These are phyloP conservation scores for Saccopteryx bilineata DNA, from an alignment of 2,113 vertebrate species.

Conservation along the genomic window DNA sequence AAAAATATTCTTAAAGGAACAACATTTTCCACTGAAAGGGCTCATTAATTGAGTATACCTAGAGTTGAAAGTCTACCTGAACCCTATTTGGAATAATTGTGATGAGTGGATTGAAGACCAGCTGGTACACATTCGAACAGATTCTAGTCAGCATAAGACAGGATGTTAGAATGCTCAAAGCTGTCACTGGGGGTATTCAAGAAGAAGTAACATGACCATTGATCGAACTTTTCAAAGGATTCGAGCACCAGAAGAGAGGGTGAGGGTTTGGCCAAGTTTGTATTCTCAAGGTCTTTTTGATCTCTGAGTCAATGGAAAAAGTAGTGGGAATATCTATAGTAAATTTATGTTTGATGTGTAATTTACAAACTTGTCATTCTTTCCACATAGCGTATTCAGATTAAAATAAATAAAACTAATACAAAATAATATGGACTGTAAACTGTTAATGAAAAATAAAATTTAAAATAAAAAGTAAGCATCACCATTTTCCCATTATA, in stretches of 20 bases:
- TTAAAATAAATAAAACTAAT: background rate
- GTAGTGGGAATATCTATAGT: background rate
- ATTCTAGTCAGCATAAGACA: background rate
- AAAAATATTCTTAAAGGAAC: constrained; percentile 10
- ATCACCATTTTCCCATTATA: background rate
- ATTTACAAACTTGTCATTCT: background rate
- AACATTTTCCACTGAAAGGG: background rate
- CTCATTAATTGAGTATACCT: background rate
- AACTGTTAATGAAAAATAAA: background rate
- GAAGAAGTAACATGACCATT: background rate
- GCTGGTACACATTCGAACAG: background rate
- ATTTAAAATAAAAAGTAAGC: background rate
- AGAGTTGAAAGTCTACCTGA: background rate
- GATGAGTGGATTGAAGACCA: background rate
- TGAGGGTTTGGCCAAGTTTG: background rate
- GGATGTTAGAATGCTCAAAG: background rate
- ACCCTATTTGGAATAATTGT: background rate
- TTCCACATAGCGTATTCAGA: constrained; percentile 6
- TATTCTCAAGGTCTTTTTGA: background rate
- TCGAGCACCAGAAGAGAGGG: background rate
- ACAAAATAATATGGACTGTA: background rate
- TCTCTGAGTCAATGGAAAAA: background rate
- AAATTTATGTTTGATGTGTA: background rate
- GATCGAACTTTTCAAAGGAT: background rate
- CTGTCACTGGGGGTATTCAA: background rate